phyloP scores from a whole-genome alignment of 2,888 invertebrate genomes.

The Cylloceria caligata region DNA sequence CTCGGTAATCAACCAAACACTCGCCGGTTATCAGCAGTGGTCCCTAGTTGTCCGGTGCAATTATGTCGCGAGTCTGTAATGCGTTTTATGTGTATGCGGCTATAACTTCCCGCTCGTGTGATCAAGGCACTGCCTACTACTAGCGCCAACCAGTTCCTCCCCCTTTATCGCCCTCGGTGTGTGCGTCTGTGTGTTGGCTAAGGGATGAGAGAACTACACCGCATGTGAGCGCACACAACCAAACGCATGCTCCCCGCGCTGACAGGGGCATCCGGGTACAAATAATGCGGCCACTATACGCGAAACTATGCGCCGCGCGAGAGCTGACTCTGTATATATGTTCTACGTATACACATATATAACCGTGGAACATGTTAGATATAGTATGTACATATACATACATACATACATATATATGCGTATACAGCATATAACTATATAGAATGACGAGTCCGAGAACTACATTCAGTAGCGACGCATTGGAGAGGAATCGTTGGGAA shows the following conservation, averaged over 20 bases:
- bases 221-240: constrained; percentile 35
- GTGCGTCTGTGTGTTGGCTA: constrained; percentile 24
- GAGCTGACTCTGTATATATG: constrained; percentile 25
- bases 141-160: constrained; percentile 38
- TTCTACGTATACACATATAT: no score
- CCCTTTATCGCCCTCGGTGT: constrained; percentile 27
- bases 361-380: no score
- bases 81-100: constrained; percentile 71
- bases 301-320: constrained; percentile 57
- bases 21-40: constrained; percentile 71
- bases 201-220: constrained; percentile 58
- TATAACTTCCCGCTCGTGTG: constrained; percentile 65
- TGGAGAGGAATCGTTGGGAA: constrained; percentile 29
- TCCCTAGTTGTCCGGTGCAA: constrained; percentile 71
- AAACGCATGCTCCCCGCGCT: constrained; percentile 44
- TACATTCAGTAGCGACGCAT: constrained; percentile 21
- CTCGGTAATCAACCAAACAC: constrained; percentile 71
- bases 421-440: background rate
- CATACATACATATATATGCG: constrained; percentile 10
- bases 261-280: constrained; percentile 64
- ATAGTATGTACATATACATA: no score
- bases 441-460: constrained; percentile 34
- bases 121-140: constrained; percentile 55
- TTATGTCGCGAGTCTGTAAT: constrained; percentile 72
- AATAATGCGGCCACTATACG: constrained; percentile 64